phyloP scores from a whole-genome alignment of 2,797 vertebrate genomes.

The Ispidina picta region DNA sequence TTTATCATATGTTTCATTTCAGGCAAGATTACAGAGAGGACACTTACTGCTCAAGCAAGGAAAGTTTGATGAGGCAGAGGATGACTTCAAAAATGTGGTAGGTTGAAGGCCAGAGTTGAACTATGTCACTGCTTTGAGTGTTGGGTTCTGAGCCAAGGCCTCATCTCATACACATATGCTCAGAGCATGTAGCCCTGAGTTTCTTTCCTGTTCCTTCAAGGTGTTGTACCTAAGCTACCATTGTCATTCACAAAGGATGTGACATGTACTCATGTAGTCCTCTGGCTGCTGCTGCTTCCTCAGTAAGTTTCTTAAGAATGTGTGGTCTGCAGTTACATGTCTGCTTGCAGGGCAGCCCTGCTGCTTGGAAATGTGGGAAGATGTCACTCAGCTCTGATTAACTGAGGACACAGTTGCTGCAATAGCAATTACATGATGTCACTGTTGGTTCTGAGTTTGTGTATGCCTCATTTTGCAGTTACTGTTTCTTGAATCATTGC shows the following conservation, averaged over 20 bases:
- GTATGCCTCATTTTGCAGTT: background rate
- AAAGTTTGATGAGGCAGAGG: conserved; percentile 92
- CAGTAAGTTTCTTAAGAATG: background rate
- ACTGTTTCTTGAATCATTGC: background rate
- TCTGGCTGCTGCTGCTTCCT: background rate
- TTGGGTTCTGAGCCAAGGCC: background rate
- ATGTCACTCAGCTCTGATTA: rapidly evolving
- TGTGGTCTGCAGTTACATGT: background rate
- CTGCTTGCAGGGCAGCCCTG: background rate
- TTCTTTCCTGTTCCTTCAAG: background rate
- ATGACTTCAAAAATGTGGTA: conserved; percentile 96
- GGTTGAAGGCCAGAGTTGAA: conserved; percentile 25
- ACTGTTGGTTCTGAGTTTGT: background rate
- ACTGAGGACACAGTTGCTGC: background rate
- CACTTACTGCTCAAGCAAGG: conserved; percentile 94
- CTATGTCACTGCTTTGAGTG: background rate
- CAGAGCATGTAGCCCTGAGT: background rate
- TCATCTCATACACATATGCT: background rate
- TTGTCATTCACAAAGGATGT: background rate
- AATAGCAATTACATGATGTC: background rate
- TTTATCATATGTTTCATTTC: background rate
- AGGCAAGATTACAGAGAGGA: conserved; percentile 95
- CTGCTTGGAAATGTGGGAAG: background rate
- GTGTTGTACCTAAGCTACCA: background rate
- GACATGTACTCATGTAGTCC: rapidly evolving